Conservation (phyloP, 2,888 invertebrate genomes). For the Cephus nigrinus region DNA sequence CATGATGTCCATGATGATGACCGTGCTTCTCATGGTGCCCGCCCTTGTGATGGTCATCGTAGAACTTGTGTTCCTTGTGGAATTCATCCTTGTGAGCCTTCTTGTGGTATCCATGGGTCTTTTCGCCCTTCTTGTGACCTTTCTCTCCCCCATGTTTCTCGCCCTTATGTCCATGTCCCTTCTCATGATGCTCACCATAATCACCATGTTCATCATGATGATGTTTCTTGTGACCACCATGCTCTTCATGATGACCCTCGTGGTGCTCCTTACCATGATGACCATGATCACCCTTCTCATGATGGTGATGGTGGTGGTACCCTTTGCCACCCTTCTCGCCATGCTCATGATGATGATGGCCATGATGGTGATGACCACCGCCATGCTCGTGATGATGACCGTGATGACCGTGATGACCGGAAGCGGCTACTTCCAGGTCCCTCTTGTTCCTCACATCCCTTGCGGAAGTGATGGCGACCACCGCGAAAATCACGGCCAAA, state of each 20-base stretch:
- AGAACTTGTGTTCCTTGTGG: slow-evolving; percentile 88
- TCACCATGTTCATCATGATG: slow-evolving; percentile 82
- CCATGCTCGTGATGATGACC: slow-evolving; percentile 54
- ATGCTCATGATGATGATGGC: slow-evolving; percentile 69
- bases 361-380: slow-evolving; percentile 64
- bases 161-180: slow-evolving; percentile 82
- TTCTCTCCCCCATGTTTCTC: slow-evolving; percentile 85
- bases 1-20: slow-evolving; percentile 82
- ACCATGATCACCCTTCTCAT: slow-evolving; percentile 78
- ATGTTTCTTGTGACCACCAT: slow-evolving; percentile 84
- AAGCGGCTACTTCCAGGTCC: slow-evolving; percentile 50
- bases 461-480: slow-evolving; percentile 46
- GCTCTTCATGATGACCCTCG: slow-evolving; percentile 80
- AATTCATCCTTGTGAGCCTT: slow-evolving; percentile 90
- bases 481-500: slow-evolving; percentile 40
- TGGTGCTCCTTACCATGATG: slow-evolving; percentile 83
- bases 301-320: slow-evolving; percentile 56
- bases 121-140: slow-evolving; percentile 87
- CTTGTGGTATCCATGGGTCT: slow-evolving; percentile 86
- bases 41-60: slow-evolving; percentile 87
- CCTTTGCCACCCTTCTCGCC: slow-evolving; percentile 70
- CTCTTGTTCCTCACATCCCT: slow-evolving; percentile 34
- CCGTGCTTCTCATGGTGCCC: slow-evolving; percentile 87
- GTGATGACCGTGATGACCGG: slow-evolving; percentile 40
- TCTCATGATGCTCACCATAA: slow-evolving; percentile 82